phyloP scores from a whole-genome alignment of 2,888 invertebrate species.

The Argyresthia albistria region DNA sequence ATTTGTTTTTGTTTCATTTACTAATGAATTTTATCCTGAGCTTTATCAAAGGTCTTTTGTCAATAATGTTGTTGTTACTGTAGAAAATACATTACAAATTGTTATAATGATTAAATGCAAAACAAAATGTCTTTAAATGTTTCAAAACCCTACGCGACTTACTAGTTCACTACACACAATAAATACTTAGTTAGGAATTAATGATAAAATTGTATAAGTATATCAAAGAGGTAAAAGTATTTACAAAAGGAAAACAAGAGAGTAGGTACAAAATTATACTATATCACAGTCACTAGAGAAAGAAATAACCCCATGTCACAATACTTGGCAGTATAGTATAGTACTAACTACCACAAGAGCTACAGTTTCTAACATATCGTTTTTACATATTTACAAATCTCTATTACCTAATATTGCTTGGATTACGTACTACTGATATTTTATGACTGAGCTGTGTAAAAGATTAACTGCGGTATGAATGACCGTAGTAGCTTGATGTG shows the following conservation, averaged over 20 bases:
- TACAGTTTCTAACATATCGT: conserved; percentile 15
- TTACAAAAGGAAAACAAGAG: conserved; percentile 52
- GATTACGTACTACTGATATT: conserved; percentile 61
- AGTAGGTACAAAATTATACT: conserved; percentile 58
- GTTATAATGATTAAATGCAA: conserved; percentile 14
- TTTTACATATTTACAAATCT: conserved; percentile 55
- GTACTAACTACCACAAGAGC: conserved; percentile 45
- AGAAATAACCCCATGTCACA: conserved; percentile 43
- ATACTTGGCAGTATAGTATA: conserved; percentile 56
- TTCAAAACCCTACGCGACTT: conserved; percentile 13
- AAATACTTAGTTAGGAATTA: conserved; percentile 33
- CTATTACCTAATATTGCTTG: conserved; percentile 60
- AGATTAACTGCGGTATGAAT: conserved; percentile 53
- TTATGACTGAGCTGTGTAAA: conserved; percentile 20
- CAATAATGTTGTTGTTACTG: conserved; percentile 3
- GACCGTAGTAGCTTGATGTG: conserved; percentile 60
- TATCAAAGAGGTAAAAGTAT: conserved; percentile 64
- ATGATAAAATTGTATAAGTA: conserved; percentile 57
- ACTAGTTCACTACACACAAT: too few relatives aligned
- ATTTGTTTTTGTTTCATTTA: neutral
- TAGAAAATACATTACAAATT: conserved; percentile 39
- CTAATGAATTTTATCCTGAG: neutral
- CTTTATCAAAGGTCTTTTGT: neutral
- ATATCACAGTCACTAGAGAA: conserved; percentile 71
- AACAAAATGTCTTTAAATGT: conserved; percentile 4